Evolutionary conservation across 2,113 vertebrate species (phyloP).

Genomic region (Strix aluco): DNA sequence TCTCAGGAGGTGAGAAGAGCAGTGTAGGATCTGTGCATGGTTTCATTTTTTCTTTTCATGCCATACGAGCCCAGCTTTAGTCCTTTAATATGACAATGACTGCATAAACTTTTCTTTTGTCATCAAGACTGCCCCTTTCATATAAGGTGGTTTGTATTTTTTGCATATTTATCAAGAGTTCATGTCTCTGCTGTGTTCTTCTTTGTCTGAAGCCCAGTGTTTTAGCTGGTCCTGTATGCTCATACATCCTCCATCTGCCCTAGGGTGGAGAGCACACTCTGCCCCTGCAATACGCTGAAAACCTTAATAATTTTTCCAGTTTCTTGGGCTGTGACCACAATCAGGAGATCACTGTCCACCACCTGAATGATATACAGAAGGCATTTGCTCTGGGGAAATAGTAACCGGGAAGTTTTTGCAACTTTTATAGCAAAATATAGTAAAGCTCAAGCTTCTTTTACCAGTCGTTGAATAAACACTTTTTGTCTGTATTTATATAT

Average conservation of each 20-base stretch:
- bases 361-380: background rate
- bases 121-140: background rate
- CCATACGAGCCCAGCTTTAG: background rate
- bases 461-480: background rate
- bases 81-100: background rate
- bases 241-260: background rate
- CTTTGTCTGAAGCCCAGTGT: background rate
- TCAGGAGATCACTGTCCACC: background rate
- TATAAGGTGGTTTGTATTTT: background rate
- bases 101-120: background rate
- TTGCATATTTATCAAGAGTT: background rate
- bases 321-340: background rate
- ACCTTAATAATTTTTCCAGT: background rate
- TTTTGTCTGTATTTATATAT: slow-evolving; percentile 15
- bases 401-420: slow-evolving; percentile 15
- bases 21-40: background rate
- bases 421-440: background rate
- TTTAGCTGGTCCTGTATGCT: background rate
- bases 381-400: background rate
- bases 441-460: background rate
- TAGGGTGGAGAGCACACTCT: background rate
- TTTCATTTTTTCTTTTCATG: background rate
- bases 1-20: background rate
- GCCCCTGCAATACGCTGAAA: background rate
- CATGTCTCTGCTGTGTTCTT: background rate